A percentile compares a stretch with the other conserved stretches of the same genome.
Conservation (phyloP, 1,140 invertebrate species). For the Hestina assimilis region DNA sequence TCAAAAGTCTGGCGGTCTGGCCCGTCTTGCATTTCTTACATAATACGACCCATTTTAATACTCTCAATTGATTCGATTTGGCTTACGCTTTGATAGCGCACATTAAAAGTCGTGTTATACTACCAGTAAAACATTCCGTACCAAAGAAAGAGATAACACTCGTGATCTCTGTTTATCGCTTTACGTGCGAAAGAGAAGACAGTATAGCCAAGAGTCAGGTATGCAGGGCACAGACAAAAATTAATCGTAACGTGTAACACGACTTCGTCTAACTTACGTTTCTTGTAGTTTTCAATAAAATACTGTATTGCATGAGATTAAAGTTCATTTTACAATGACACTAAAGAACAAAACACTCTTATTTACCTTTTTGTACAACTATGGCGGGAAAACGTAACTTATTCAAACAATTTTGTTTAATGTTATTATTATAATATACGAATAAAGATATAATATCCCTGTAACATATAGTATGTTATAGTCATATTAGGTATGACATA, state of each 20-base stretch:
- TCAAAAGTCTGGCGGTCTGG: slow-evolving; percentile 40
- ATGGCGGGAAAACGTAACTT: slow-evolving; percentile 3
- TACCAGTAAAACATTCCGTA: slow-evolving; percentile 41
- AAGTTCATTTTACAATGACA: neutral
- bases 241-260: slow-evolving; percentile 53
- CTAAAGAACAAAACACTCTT: neutral
- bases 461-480: too few relatives aligned
- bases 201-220: slow-evolving; percentile 35
- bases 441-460: too few relatives aligned
- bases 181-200: slow-evolving; percentile 33
- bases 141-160: slow-evolving; percentile 33
- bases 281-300: neutral
- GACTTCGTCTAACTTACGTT: slow-evolving; percentile 10
- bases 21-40: slow-evolving; percentile 48
- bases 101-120: slow-evolving; percentile 42
- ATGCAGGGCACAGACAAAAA: slow-evolving; percentile 35
- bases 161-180: slow-evolving; percentile 15
- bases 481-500: too few relatives aligned
- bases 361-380: neutral
- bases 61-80: slow-evolving; percentile 18
- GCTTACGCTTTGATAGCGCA: slow-evolving; percentile 17
- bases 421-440: too few relatives aligned
- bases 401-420: neutral
- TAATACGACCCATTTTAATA: slow-evolving; percentile 47
- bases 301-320: neutral